Evolutionary conservation across 2,113 vertebrate species (phyloP), one percentile per base, ranked within the genome.

Genomic region (Leuciscus idus): DNA sequence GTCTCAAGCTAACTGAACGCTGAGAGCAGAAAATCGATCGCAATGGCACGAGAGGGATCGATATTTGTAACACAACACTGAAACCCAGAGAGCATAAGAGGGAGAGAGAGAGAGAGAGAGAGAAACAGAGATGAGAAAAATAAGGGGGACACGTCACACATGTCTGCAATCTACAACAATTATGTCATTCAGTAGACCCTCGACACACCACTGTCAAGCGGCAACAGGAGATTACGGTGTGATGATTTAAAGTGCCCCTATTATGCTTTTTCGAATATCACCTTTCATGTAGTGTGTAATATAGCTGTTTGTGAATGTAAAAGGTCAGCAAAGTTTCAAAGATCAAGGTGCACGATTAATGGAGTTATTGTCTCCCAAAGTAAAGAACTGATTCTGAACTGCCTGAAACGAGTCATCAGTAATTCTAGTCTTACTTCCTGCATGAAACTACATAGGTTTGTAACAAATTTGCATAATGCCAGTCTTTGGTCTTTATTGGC

Each of bases 11-110:
- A 19, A 48, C 17, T 28, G 43, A 30, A 81, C 2, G 17, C 50
- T 94, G 89, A 94, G 90, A 94, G 90, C 30, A 93, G 90, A 85
- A 95, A 96, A 96, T 96, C 93, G 4, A 94, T 96, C 90, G 83
- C 87, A 92, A 92, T 85, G 0, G 1, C 93, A 94, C 93, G 92
- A 94, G 90, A 88, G 43, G 43, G 89, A 92, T 92, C 91, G 83
- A 92, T 92, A 92, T 91, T 84, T 86, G 92, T 86, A 91, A 94
- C 79, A 2, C 84, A 92, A 88, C 92, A 86, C 92, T 92, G 91
- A 91, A 90, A 95, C 93, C 85, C 59, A n/a, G 81, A 9, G 70
- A 73, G 59, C 61, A 70, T 28, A 2, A 19, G 30, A 10, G 11
- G 19, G 70, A 75, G 52, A 23, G 21, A 11, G 12, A n/a, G 75